A percentile compares a stretch with the other conserved stretches of the same genome.
Conservation (phyloP, 2,888 invertebrate genomes). For the Petrolisthes cinctipes region DNA sequence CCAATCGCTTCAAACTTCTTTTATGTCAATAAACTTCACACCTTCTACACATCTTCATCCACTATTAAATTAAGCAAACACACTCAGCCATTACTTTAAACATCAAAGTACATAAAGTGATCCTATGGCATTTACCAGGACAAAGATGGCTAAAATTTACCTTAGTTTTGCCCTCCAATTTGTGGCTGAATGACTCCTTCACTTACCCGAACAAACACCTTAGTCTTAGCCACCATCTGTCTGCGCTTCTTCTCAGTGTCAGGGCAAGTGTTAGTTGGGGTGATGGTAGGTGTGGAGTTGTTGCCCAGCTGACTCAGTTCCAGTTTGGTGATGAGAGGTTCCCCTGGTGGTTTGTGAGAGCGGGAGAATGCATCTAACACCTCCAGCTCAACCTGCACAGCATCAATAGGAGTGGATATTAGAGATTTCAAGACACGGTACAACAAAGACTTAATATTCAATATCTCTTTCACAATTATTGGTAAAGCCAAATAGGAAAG, state of each 20-base stretch:
- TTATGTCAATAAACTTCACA: too few species aligned
- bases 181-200: background rate
- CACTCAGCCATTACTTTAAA: background rate
- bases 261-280: constrained; percentile 27
- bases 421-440: too few species aligned
- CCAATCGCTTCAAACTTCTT: too few species aligned
- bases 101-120: background rate
- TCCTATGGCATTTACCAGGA: too few species aligned
- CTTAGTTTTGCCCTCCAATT: background rate
- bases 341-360: constrained; percentile 45
- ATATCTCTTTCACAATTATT: too few species aligned
- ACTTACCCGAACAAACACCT: constrained; percentile 44
- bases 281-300: background rate
- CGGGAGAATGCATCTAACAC: constrained; percentile 49
- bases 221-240: constrained; percentile 31
- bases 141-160: background rate
- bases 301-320: constrained; percentile 22
- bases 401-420: too few species aligned
- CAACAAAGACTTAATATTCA: too few species aligned
- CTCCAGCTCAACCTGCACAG: constrained; percentile 37
- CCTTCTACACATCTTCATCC: too few species aligned
- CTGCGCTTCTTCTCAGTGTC: constrained; percentile 48
- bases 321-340: constrained; percentile 42
- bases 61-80: too few species aligned
- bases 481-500: too few species aligned